phyloP scores from a whole-genome alignment of 2,797 vertebrate genomes.

The Perodicticus potto region DNA sequence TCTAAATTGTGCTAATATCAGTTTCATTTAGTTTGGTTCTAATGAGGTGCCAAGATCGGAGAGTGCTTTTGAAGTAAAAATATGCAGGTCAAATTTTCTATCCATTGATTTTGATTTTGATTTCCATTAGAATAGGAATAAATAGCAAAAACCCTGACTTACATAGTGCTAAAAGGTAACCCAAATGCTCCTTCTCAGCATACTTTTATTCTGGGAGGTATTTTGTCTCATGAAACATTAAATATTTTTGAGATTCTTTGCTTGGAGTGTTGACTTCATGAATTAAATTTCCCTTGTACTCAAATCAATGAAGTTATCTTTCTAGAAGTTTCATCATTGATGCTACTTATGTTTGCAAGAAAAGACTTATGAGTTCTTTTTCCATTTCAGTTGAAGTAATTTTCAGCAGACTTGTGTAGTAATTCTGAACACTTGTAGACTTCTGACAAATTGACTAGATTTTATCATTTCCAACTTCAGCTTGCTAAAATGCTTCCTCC shows the following conservation, averaged over 20 bases:
- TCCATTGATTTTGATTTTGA: background rate
- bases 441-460: slow-evolving; percentile 51
- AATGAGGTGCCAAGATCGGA: background rate
- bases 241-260: background rate
- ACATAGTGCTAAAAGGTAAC: background rate
- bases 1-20: background rate
- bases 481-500: background rate
- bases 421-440: slow-evolving; percentile 30
- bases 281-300: slow-evolving; percentile 47
- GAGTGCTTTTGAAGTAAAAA: background rate
- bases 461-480: slow-evolving; percentile 6
- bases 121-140: background rate
- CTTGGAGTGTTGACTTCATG: slow-evolving; percentile 22
- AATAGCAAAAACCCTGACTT: background rate
- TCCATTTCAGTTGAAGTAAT: background rate
- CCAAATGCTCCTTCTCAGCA: background rate
- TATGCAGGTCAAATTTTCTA: background rate
- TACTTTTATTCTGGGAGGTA: background rate
- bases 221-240: background rate
- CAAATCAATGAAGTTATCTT: background rate
- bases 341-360: background rate
- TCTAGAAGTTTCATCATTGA: background rate
- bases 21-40: slow-evolving; percentile 45
- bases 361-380: background rate
- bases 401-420: slow-evolving; percentile 29